Evolutionary conservation across 30 jellyfish, hydroid and myxozoan species (phyloP).

Genomic region (Euphysa ruthae): DNA sequence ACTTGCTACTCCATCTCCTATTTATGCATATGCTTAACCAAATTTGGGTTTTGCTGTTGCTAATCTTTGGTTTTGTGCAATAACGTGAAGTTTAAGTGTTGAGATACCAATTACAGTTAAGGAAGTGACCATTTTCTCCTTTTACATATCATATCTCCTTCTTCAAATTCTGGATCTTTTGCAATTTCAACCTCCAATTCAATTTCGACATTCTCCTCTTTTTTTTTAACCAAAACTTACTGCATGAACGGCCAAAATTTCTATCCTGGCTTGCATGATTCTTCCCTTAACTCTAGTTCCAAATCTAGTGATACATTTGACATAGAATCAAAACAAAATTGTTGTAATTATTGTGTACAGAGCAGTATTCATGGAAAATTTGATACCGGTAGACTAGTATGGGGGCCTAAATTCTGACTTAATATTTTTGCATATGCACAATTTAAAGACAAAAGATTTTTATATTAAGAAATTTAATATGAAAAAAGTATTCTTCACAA

Average conservation of each 20-base stretch:
- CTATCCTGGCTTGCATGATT: constrained; percentile 7
- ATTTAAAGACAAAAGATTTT: too few species aligned
- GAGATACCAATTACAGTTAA: not conserved
- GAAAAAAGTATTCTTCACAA: too few species aligned
- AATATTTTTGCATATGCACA: too few species aligned
- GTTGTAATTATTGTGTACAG: too few species aligned
- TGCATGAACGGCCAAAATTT: not conserved
- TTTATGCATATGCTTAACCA: not conserved
- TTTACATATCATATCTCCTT: not conserved
- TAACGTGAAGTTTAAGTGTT: not conserved
- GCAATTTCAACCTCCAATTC: not conserved
- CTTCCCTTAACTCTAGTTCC: too few species aligned
- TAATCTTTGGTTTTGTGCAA: not conserved
- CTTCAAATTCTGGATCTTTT: not conserved
- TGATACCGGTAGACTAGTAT: too few species aligned
- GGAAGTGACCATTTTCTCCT: not conserved
- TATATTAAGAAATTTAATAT: too few species aligned
- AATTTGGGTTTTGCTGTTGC: not conserved
- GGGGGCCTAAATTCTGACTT: too few species aligned
- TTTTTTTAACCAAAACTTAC: not conserved
- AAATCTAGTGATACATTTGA: too few species aligned
- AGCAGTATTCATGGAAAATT: too few species aligned
- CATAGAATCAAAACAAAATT: too few species aligned
- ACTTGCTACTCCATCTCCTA: not conserved
- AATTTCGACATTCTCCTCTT: not conserved